These are phyloP conservation scores for Theocolax elegans DNA, from an alignment of 1,140 invertebrate genomes.

Conservation along the genomic window DNA sequence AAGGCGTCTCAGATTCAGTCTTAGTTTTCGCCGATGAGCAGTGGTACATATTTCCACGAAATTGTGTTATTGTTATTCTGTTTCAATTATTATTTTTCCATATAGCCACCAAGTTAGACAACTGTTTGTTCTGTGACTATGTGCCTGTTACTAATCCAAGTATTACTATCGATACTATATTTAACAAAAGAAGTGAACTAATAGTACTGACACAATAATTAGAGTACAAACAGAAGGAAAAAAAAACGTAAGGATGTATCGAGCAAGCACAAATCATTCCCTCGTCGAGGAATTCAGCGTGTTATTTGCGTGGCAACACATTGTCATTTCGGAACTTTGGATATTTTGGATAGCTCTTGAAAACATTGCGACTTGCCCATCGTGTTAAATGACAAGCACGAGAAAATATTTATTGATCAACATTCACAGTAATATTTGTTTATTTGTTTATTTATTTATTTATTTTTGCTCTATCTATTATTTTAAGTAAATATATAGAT, in stretches of 20 bases:
- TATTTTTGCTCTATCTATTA: not conserved
- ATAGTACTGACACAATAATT: conserved; percentile 6
- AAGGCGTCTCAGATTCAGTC: conserved; percentile 29
- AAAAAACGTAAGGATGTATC: not conserved
- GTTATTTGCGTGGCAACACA: not conserved
- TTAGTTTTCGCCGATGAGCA: conserved; percentile 29
- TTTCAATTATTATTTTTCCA: not conserved
- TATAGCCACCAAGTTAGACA: not conserved
- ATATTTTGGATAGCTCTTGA: not conserved
- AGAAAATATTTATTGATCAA: no score
- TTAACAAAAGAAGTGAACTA: conserved; percentile 4
- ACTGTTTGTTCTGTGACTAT: not conserved
- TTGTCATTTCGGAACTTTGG: not conserved
- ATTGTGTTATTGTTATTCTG: not conserved
- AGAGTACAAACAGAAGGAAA: conserved; percentile 3
- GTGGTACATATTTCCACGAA: conserved; percentile 13
- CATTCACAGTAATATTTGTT: not conserved
- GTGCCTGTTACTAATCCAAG: no score
- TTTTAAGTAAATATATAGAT: no score
- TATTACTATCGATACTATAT: not conserved
- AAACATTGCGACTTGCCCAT: not conserved
- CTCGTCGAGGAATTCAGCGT: not conserved
- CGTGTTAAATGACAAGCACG: no score
- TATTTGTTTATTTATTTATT: not conserved
- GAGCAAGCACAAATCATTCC: not conserved